Evolutionary conservation across 53 echinoderm and acorn worm genomes (phyloP), one percentile per base, ranked within the genome.

Genomic region (Pentamera pediparva): DNA sequence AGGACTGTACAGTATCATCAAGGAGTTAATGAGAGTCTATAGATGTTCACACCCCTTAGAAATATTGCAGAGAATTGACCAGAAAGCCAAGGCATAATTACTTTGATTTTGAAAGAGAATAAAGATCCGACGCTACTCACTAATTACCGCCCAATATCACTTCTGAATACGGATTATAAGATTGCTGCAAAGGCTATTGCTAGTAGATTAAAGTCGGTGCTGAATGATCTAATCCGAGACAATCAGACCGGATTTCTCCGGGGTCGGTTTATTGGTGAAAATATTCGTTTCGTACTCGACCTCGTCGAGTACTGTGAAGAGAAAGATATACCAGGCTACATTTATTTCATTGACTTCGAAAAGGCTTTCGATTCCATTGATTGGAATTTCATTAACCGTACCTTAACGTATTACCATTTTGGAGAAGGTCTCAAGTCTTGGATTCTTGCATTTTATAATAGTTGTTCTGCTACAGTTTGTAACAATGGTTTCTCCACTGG

Each of bases 161-260:
- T 87, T 4, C 43, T 88, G 40, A 88, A 83, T 63, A 56, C 62
- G 0, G 82, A 86, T 35, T 82, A 86, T 43, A 86, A 82, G n/a
- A 70, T 82, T 25, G 33, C 49, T 36, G 62, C 82, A 24, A 82
- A 82, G 41, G 71, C 43, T 2, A 61, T 86, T 37, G 81, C 78
- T 19, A 32, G 9, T 6, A 59, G 82, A 12, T 60, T 82, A 28
- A 86, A 86, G 57, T 28, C 5, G 9, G 78, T 84, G 10, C 26
- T 84, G 1, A 64, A 63, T 28, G 43, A 35, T 49, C 2, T 84
- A 26, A 84, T 84, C 61, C 31, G 78, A 47, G 25, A 32, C 17
- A 65, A 86, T 27, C 86, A 86, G 45, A 77, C 71, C 49, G 86
- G 86, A 15, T 78, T 69, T 56, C 36, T 75, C 12, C 47, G 62